Conservation (phyloP, 35 echinoderm and acorn worm species). For the Anneissia japonica region DNA sequence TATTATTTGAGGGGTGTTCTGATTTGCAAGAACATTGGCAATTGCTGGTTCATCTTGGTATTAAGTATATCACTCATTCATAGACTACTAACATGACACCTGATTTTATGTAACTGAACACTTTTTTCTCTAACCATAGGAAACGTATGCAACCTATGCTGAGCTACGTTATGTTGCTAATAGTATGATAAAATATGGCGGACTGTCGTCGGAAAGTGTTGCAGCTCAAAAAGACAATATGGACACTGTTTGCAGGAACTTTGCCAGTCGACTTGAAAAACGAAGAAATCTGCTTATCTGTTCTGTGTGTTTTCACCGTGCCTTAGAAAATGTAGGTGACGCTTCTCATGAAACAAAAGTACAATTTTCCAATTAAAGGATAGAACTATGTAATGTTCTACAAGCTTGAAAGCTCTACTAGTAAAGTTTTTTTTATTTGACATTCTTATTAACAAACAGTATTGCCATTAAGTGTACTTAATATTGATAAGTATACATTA, state of each 20-base stretch:
- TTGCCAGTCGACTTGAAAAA: conserved; percentile 75
- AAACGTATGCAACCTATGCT: conserved; percentile 91
- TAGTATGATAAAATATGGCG: conserved; percentile 69
- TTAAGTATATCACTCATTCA: no score
- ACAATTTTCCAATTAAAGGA: no score
- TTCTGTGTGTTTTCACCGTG: conserved; percentile 86
- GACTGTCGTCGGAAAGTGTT: conserved; percentile 72
- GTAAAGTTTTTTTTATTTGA: no score
- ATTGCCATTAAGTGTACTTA: no score
- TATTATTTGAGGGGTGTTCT: neutral
- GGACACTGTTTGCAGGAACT: conserved; percentile 84
- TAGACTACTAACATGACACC: no score
- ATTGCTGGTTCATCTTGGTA: no score
- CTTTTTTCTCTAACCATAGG: conserved; percentile 26
- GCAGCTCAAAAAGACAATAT: conserved; percentile 78
- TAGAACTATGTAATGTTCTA: no score
- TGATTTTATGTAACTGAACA: no score
- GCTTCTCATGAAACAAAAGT: no score
- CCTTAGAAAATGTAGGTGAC: conserved; percentile 82
- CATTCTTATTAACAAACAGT: no score
- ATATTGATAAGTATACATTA: no score
- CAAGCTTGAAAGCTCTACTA: no score
- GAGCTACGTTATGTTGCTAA: conserved; percentile 80
- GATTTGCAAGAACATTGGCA: neutral
- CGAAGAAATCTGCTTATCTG: conserved; percentile 78